Conservation (phyloP, 2,888 invertebrate genomes). For the Drosophila demipolita region DNA sequence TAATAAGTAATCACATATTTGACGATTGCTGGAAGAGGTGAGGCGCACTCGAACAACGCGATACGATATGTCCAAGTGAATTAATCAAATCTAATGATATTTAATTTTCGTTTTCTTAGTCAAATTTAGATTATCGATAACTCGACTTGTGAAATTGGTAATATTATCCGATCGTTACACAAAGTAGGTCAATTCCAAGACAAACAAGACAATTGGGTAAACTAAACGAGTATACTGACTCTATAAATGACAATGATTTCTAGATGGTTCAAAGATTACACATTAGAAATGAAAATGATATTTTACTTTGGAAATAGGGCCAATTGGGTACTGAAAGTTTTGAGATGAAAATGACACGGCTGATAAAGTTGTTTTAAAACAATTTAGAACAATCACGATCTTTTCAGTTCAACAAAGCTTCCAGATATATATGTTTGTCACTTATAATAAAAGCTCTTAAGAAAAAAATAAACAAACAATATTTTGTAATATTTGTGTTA, state of each 20-base stretch:
- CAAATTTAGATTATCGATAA: slow-evolving; percentile 42
- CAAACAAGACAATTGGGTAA: slow-evolving; percentile 1
- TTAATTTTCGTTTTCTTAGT: slow-evolving; percentile 62
- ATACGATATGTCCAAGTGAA: slow-evolving; percentile 70
- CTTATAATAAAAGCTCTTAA: neutral
- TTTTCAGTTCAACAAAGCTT: fast-evolving
- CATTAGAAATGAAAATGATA: slow-evolving; percentile 2
- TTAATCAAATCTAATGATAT: slow-evolving; percentile 81
- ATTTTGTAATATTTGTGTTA: neutral
- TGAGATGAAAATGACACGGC: neutral
- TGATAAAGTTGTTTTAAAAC: neutral
- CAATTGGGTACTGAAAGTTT: neutral
- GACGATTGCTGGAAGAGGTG: slow-evolving; percentile 29
- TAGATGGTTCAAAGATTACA: neutral
- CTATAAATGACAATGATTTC: neutral
- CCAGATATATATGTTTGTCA: neutral
- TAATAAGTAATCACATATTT: slow-evolving; percentile 38
- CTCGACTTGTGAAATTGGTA: slow-evolving; percentile 53
- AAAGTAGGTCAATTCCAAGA: slow-evolving; percentile 43
- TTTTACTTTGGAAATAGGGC: neutral
- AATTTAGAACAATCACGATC: neutral
- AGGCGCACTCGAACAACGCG: slow-evolving; percentile 38
- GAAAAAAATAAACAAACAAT: neutral
- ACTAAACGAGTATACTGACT: too few relatives aligned
- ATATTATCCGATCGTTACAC: slow-evolving; percentile 34